These are phyloP conservation scores for Cotesia vestalis DNA, from an alignment of 1,140 invertebrate genomes.

Conservation along the genomic window DNA sequence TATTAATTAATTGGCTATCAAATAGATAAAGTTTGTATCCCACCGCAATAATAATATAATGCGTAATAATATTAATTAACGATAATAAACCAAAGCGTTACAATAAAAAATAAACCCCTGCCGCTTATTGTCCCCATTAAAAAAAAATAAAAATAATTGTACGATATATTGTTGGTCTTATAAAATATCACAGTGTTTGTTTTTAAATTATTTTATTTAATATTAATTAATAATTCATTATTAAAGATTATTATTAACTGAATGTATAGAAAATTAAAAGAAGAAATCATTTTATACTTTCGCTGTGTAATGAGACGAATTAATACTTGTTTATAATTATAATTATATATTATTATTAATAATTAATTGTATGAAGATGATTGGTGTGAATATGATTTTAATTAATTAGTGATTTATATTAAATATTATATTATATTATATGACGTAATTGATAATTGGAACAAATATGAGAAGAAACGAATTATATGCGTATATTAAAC, in stretches of 20 bases:
- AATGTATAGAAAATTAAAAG: no score
- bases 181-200: not conserved
- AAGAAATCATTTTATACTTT: no score
- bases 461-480: no score
- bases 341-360: no score
- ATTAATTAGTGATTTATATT: no score
- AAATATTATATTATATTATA: no score
- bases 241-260: not conserved
- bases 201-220: conserved; percentile 3
- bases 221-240: conserved; percentile 1
- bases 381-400: no score
- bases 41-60: conserved; percentile 52
- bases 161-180: conserved; percentile 12
- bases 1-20: conserved; percentile 5
- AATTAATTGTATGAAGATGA: no score
- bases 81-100: conserved; percentile 58
- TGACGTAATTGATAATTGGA: no score
- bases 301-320: no score
- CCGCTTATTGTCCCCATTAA: conserved; percentile 10
- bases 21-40: conserved; percentile 37
- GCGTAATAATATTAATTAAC: not conserved
- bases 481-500: no score
- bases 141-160: conserved; percentile 17
- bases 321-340: no score
- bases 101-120: conserved; percentile 39